Evolutionary conservation across 2,888 invertebrate genomes (phyloP), one percentile per base, ranked within the genome.

Genomic region (Anaspis maculata): DNA sequence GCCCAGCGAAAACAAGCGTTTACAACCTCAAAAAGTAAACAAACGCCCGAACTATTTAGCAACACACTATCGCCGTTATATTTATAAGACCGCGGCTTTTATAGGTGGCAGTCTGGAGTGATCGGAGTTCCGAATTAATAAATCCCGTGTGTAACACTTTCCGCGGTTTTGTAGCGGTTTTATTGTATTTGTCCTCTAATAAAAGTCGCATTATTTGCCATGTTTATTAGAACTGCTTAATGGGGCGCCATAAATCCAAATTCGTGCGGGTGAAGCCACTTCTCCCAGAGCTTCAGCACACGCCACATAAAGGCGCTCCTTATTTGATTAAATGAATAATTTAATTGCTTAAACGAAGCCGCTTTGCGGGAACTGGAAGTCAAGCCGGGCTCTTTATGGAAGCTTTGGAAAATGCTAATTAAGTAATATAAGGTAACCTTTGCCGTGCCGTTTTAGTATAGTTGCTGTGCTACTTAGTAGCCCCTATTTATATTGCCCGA

Each of bases 241-340:
- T 41, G 31, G 41, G 30, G 37, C 12, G 37, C 34, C 21, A 41
- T 41, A 41, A 41, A 41, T 41, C 41, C 37, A 34, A 37, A 34
- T 41, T 41, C 34, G 30, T 41, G 34, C 26, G 30, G 34, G 28
- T 31, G 30, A 34, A 29, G 27, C 41, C 30, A 31, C 37, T 31
- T 40, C 33, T 30, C 5, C 5, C 5, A 32, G 35, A 27, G 27
- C 16, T 25, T 26, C 27, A 37, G 34, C 35, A 35, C 32, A 41
- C 34, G 31, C 32, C 39, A 36, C 39, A 39, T 39, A 42, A 39
- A 39, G 42, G 32, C 39, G 42, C 37, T 42, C 38, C 42, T 42
- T 42, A 42, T 45, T 45, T 45, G 42, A 45, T 45, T 45, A 45
- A 45, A 45, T 42, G 45, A 45, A 45, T 45, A 45, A 45, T 45